Conservation (phyloP, 2,888 invertebrate species). For the Stegana nigrithorax region DNA sequence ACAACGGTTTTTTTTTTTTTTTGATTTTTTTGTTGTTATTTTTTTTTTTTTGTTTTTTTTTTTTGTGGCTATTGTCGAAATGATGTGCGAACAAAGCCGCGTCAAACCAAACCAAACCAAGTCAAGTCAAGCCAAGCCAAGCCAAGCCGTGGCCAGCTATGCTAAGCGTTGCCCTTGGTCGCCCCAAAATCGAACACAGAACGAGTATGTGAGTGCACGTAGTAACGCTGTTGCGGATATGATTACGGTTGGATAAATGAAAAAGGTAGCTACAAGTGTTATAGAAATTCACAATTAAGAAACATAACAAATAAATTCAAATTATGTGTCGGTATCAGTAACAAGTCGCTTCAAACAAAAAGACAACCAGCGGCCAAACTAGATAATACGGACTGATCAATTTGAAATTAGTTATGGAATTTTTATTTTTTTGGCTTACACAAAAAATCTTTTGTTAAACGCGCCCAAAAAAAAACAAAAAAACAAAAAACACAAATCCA, state of each 20-base stretch:
- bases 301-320: not conserved
- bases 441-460: not conserved
- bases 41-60: not conserved
- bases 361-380: too few relatives aligned
- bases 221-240: slow-evolving; percentile 6
- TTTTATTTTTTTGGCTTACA: not conserved
- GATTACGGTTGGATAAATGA: not conserved
- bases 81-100: not conserved
- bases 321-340: not conserved
- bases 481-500: not conserved
- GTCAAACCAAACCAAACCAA: too few relatives aligned
- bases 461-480: not conserved
- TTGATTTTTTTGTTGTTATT: not conserved
- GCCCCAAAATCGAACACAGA: too few relatives aligned
- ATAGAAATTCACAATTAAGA: not conserved
- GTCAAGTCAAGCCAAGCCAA: too few relatives aligned
- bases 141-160: too few relatives aligned
- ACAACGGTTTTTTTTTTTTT: not conserved
- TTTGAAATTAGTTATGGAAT: not conserved
- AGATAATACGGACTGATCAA: too few relatives aligned
- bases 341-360: too few relatives aligned
- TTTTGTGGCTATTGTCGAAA: not conserved
- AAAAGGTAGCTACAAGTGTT: not conserved
- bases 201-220: too few relatives aligned
- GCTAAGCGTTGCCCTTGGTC: slow-evolving; percentile 1